Percentiles rank a stretch among this genome's conserved stretches.
These are phyloP conservation scores for Diplogasteroides magnus DNA, from an alignment of 1,140 invertebrate species.

Conservation along the genomic window DNA sequence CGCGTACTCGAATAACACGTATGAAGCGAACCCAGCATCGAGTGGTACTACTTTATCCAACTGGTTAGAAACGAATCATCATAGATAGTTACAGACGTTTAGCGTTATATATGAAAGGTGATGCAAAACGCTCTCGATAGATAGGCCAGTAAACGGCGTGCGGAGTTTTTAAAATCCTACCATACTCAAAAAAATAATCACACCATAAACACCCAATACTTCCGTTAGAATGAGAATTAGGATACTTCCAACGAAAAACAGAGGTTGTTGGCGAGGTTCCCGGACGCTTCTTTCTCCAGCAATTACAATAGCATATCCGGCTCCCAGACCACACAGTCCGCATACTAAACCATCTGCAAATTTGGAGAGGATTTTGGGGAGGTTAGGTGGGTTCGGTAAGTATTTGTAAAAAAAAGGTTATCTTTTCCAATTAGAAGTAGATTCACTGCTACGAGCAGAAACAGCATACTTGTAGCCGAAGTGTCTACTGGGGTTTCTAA, in stretches of 20 bases:
- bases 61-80: too few species aligned
- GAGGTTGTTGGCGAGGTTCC: conserved; percentile 49
- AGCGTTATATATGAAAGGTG: not conserved
- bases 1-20: too few species aligned
- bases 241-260: conserved; percentile 55
- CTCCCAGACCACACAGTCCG: conserved; percentile 52
- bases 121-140: not conserved
- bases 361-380: too few species aligned
- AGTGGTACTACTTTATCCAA: too few species aligned
- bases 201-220: conserved; percentile 90
- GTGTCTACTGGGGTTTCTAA: too few species aligned
- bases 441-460: too few species aligned
- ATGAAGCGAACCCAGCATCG: too few species aligned
- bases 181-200: conserved; percentile 96
- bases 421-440: too few species aligned
- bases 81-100: too few species aligned
- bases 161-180: conserved; percentile 64
- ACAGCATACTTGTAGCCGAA: too few species aligned
- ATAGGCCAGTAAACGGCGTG: not conserved
- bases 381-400: too few species aligned
- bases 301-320: conserved; percentile 54
- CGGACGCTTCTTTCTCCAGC: conserved; percentile 51
- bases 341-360: conserved; percentile 53
- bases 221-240: conserved; percentile 54
- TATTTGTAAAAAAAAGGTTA: too few species aligned